Conservation (phyloP, 1,140 invertebrate species). For the Leptinotarsa texana region DNA sequence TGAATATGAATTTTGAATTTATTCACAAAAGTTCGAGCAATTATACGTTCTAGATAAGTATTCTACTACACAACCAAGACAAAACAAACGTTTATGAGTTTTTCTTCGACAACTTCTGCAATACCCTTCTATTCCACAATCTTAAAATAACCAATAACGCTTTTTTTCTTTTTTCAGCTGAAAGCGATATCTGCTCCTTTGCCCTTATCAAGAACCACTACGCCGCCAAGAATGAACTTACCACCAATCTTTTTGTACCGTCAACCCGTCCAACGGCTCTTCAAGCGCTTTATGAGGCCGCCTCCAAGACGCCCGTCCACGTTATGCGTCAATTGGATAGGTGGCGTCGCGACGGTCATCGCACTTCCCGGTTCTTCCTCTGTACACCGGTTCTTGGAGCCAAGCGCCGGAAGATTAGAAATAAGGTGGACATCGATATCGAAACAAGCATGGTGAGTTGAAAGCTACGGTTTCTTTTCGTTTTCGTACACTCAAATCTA, state of each 20-base stretch:
- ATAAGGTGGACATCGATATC: conserved; percentile 77
- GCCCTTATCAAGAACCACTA: conserved; percentile 75
- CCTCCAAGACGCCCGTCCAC: conserved; percentile 60
- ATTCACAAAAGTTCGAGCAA: neutral
- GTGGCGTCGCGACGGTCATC: conserved; percentile 63
- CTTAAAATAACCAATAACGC: neutral
- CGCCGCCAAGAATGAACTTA: conserved; percentile 66
- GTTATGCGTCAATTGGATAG: conserved; percentile 55
- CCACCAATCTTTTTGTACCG: conserved; percentile 70
- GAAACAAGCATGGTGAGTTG: conserved; percentile 82
- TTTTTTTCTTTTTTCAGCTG: conserved; percentile 64
- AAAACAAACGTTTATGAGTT: neutral
- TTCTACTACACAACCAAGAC: neutral
- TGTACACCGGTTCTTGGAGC: conserved; percentile 79
- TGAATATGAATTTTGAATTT: neutral
- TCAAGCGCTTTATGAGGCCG: conserved; percentile 71
- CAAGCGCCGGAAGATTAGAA: conserved; percentile 66
- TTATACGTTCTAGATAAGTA: neutral
- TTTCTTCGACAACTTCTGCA: neutral
- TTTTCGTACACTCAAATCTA: too few relatives aligned
- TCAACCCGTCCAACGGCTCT: conserved; percentile 70
- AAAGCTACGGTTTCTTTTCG: neutral
- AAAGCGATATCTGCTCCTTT: conserved; percentile 83
- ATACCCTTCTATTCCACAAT: neutral
- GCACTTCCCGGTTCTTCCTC: conserved; percentile 67